phyloP scores from a whole-genome alignment of 2,888 invertebrate species.

The Diaprepes abbreviatus region DNA sequence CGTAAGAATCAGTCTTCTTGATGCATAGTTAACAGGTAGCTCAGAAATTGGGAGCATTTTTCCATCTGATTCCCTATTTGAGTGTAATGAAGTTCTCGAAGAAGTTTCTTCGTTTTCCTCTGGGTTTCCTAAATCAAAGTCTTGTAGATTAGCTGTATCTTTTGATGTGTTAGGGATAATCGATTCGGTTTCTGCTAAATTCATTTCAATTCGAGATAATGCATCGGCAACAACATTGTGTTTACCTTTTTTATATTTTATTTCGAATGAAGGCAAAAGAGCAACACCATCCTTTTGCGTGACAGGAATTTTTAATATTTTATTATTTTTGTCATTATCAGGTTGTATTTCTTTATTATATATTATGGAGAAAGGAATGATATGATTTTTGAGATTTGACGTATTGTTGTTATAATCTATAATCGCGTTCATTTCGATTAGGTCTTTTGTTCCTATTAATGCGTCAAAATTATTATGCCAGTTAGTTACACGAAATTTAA shows the following conservation, averaged over 20 bases:
- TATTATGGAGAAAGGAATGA: slow-evolving; percentile 24
- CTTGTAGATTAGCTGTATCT: background rate
- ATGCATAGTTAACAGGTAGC: no score
- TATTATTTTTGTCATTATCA: slow-evolving; percentile 3
- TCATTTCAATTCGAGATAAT: slow-evolving; percentile 14
- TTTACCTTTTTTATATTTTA: slow-evolving; percentile 19
- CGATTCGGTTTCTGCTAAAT: background rate
- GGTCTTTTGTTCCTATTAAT: slow-evolving; percentile 29
- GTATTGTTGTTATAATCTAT: slow-evolving; percentile 20
- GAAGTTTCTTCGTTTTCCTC: background rate
- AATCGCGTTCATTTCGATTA: slow-evolving; percentile 19
- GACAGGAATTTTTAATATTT: slow-evolving; percentile 31
- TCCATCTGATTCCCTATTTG: no score
- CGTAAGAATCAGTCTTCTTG: no score
- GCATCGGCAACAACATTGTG: slow-evolving; percentile 19
- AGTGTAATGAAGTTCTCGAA: no score
- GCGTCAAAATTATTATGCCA: slow-evolving; percentile 34
- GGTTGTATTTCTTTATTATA: slow-evolving; percentile 32
- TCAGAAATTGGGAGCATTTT: no score
- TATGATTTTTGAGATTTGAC: slow-evolving; percentile 24
- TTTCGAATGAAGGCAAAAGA: no score
- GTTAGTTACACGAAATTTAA: slow-evolving; percentile 14
- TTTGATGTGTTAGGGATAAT: slow-evolving; percentile 4
- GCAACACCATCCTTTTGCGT: slow-evolving; percentile 25
- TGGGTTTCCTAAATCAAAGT: background rate